Conservation (phyloP, 2,888 invertebrate species). For the Microplitis manilae region DNA sequence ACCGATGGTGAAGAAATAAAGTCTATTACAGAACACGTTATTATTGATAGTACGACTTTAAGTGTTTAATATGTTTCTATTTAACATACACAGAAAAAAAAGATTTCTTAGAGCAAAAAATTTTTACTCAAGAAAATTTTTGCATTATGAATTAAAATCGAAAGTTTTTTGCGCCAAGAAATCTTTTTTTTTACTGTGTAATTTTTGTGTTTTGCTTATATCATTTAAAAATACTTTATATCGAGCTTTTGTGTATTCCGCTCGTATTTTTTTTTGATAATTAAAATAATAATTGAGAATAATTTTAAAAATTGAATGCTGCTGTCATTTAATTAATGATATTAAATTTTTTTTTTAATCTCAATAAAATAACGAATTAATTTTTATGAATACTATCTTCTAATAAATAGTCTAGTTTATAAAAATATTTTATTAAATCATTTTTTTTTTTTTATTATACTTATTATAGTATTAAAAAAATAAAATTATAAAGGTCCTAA, state of each 20-base stretch:
- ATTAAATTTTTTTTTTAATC: background rate
- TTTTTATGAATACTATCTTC: background rate
- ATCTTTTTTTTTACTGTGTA: background rate
- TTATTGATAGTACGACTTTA: background rate
- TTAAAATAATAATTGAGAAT: too few relatives aligned
- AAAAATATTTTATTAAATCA: background rate
- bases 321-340: background rate
- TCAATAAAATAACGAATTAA: background rate
- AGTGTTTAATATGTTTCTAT: too few relatives aligned
- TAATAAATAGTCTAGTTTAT: background rate
- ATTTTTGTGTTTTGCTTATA: background rate
- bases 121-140: too few relatives aligned
- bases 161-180: too few relatives aligned
- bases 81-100: too few relatives aligned
- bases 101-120: too few relatives aligned
- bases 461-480: background rate
- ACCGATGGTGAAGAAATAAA: conserved; percentile 21
- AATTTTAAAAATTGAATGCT: background rate
- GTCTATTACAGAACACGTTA: background rate
- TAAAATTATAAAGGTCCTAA: background rate
- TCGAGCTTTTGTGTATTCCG: background rate
- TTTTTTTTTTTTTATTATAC: background rate
- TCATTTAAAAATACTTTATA: background rate
- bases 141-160: too few relatives aligned
- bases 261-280: background rate